Evolutionary conservation across 2,888 invertebrate species (phyloP).

Genomic region (Ectobius pallidus): DNA sequence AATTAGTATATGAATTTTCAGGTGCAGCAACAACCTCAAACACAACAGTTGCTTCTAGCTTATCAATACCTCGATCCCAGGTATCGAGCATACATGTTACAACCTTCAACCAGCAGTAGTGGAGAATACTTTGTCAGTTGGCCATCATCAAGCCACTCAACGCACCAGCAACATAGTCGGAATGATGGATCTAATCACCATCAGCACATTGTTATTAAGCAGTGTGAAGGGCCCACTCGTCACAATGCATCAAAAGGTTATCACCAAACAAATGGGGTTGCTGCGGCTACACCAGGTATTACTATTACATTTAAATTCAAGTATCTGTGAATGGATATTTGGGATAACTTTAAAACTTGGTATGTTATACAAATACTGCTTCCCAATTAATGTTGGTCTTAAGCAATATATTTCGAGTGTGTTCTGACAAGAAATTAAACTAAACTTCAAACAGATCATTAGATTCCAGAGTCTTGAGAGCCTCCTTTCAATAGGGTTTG

Average conservation of each 20-base stretch:
- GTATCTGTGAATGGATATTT: no score
- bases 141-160: constrained; percentile 64
- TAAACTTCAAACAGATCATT: no score
- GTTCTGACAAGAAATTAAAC: no score
- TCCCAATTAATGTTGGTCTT: no score
- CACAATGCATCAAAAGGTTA: constrained; percentile 49
- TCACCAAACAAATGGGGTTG: constrained; percentile 55
- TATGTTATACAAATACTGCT: no score
- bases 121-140: constrained; percentile 75
- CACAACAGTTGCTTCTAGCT: constrained; percentile 61
- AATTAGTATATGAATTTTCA: constrained; percentile 10
- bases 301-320: no score
- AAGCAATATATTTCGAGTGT: no score
- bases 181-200: constrained; percentile 68
- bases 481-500: no score
- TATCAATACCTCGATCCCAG: constrained; percentile 75
- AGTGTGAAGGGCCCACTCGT: constrained; percentile 51
- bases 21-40: constrained; percentile 56
- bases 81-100: constrained; percentile 71
- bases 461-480: no score
- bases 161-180: constrained; percentile 55
- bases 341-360: no score
- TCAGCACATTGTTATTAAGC: constrained; percentile 62
- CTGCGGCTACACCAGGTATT: constrained; percentile 43
- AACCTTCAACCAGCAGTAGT: constrained; percentile 66